A percentile compares a stretch with the other conserved stretches of the same genome.
Evolutionary conservation across 2,888 invertebrate genomes (phyloP).

Genomic region (Noctua comes): DNA sequence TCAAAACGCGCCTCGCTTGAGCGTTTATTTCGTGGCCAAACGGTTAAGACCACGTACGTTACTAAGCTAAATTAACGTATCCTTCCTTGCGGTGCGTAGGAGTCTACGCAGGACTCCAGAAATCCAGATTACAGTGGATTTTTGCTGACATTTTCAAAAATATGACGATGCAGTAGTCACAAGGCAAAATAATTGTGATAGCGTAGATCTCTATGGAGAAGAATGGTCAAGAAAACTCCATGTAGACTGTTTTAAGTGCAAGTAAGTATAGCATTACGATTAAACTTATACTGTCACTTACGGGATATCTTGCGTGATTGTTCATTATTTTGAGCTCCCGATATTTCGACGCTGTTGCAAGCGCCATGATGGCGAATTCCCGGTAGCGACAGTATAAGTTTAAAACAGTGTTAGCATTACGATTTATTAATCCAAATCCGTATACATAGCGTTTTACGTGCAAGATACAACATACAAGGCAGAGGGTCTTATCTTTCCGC

Average conservation of each 20-base stretch:
- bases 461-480: constrained; percentile 25
- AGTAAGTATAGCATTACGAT: too few relatives aligned
- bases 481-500: constrained; percentile 39
- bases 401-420: too few relatives aligned
- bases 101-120: neutral
- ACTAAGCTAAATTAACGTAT: neutral
- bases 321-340: too few relatives aligned
- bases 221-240: neutral
- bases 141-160: neutral
- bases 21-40: neutral
- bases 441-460: constrained; percentile 25
- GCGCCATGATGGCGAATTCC: too few relatives aligned
- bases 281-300: too few relatives aligned
- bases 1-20: neutral
- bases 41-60: neutral
- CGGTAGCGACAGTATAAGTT: too few relatives aligned
- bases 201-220: neutral
- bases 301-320: too few relatives aligned
- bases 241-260: neutral
- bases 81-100: neutral
- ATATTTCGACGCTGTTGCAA: too few relatives aligned
- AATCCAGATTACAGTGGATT: neutral
- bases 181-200: neutral
- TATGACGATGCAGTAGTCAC: too few relatives aligned
- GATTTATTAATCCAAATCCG: neutral